phyloP scores from a whole-genome alignment of 1,140 invertebrate genomes.

The Rhyzopertha dominica region DNA sequence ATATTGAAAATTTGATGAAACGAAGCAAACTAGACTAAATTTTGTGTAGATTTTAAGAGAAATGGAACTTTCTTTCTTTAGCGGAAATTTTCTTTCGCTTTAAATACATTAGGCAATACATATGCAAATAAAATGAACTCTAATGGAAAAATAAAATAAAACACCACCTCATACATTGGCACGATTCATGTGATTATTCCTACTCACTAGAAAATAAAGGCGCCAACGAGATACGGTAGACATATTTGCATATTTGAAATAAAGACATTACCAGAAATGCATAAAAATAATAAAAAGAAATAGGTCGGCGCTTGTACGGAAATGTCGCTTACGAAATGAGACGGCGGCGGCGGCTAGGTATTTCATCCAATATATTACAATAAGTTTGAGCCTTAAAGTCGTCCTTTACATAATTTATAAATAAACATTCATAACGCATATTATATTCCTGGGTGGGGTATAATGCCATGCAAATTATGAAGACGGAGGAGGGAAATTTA shows the following conservation, averaged over 20 bases:
- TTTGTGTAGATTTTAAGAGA: too few relatives aligned
- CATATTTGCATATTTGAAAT: conserved; percentile 22
- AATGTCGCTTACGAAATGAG: conserved; percentile 12
- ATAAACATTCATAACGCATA: conserved; percentile 46
- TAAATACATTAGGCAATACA: too few relatives aligned
- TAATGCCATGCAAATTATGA: conserved; percentile 44
- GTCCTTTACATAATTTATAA: conserved; percentile 45
- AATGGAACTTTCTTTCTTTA: too few relatives aligned
- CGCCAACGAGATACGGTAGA: conserved; percentile 18
- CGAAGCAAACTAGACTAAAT: too few relatives aligned
- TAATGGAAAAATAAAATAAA: too few relatives aligned
- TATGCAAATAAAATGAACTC: too few relatives aligned
- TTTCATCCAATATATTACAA: conserved; percentile 22
- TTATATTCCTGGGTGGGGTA: conserved; percentile 32
- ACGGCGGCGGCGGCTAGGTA: too few relatives aligned
- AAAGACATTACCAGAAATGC: too few relatives aligned
- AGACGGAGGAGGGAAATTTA: conserved; percentile 41
- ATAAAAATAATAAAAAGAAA: conserved; percentile 20
- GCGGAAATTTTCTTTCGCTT: too few relatives aligned
- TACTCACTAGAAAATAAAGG: conserved; percentile 15
- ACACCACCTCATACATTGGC: conserved; percentile 10
- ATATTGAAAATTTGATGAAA: too few relatives aligned
- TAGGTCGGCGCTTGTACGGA: conserved; percentile 10
- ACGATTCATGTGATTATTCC: conserved; percentile 8
- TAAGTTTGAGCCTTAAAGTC: conserved; percentile 22